Base-by-base conservation (phyloP, 2,797 vertebrate species). In the Leuciscus waleckii region DNA sequence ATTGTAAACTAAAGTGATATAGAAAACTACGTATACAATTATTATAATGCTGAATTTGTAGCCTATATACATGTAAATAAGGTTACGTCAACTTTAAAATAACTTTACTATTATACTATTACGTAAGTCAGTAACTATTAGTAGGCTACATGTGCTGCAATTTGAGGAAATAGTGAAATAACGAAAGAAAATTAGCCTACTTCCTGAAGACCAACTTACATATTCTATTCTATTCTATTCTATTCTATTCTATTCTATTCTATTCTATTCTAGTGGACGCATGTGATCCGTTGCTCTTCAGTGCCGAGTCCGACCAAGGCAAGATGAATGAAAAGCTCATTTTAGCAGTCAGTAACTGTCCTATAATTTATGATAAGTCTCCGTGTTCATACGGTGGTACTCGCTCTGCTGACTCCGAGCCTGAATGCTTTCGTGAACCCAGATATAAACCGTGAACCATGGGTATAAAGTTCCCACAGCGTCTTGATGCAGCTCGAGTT, bases 111-210 rank as follows among this genome's bases (percentile, higher is more conserved):
- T 35, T 2, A 2, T 68, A 9, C 7, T 37, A 37, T 67, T 9
- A 68, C 29, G 29, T 7, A 51, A n/a, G 78, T 35, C 14, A 23
- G 61, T 32, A 49, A 32, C 9, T 21, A 32, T 14, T 43, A 14
- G 43, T 46, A 41, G 8, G 8, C 0, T 41, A 16, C n/a, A 17
- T 23, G 32, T 51, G 14, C 39, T 76, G 32, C 23, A 67, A 51
- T 68, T 29, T 54, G n/a, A 74, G 71, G 58, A 83, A 67, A 76
- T 75, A 26, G 39, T 76, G 58, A 83, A 73, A 17, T 39, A 54
- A 76, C 5, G 71, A 75, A 23, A 37, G 9, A n/a, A 65, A 46
- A 49, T 26, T 1, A 5, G 35, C 35, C 35, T 35, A 75, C 41
- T 83, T 83, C 71, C 58, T 21, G 8, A 39, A 2, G 9, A 67